These are phyloP conservation scores for Morinoia aosen DNA, from an alignment of 2,888 invertebrate genomes.

Conservation along the genomic window DNA sequence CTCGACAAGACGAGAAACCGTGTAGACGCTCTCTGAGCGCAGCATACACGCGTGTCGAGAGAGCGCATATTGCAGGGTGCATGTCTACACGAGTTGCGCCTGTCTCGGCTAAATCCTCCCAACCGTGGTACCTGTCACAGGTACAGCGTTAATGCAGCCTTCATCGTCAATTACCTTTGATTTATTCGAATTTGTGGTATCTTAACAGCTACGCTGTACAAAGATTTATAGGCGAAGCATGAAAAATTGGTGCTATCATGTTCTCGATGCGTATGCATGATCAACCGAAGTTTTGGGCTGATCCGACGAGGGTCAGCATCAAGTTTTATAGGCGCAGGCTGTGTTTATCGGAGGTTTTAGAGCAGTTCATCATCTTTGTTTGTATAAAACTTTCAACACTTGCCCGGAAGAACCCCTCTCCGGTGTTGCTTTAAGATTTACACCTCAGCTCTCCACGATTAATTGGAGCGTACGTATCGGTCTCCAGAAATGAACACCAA, in stretches of 20 bases:
- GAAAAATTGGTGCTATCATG: slow-evolving; percentile 11
- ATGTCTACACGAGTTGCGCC: background rate
- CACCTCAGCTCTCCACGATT: background rate
- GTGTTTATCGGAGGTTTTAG: background rate
- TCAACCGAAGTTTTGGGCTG: background rate
- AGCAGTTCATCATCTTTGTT: slow-evolving; percentile 28
- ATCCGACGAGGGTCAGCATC: background rate
- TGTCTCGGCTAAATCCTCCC: background rate
- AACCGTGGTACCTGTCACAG: background rate
- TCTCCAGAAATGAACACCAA: background rate
- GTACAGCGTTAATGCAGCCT: slow-evolving; percentile 4
- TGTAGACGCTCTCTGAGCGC: background rate
- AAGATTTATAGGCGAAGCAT: slow-evolving; percentile 25
- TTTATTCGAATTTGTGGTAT: slow-evolving; percentile 47
- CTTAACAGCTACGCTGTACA: slow-evolving; percentile 4
- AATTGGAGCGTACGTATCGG: slow-evolving; percentile 11
- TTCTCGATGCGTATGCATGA: background rate
- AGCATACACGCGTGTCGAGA: background rate
- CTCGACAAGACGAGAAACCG: background rate
- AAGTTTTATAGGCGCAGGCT: background rate
- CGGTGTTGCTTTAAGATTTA: background rate
- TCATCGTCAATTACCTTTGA: slow-evolving; percentile 22
- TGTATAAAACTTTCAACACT: slow-evolving; percentile 40
- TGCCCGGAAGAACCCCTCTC: background rate
- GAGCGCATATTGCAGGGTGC: background rate